A percentile compares a stretch with the other conserved stretches of the same genome.
These are phyloP conservation scores for Cylindroiulus punctatus DNA, from an alignment of 2,888 invertebrate genomes.

Conservation along the genomic window DNA sequence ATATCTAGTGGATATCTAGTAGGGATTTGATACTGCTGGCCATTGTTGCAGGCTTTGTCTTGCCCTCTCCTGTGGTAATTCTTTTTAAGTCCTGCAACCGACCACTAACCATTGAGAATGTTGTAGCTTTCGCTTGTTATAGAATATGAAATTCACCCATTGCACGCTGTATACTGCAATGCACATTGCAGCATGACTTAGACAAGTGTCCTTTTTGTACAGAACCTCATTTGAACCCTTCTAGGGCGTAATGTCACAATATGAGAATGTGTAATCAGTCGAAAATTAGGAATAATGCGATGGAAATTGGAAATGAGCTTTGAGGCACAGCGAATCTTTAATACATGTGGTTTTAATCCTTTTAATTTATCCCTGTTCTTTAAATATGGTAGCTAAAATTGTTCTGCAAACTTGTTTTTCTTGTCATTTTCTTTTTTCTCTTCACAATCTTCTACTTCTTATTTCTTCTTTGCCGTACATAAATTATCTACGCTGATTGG, in stretches of 20 bases:
- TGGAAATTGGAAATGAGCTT: conserved; percentile 38
- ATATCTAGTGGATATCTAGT: neutral
- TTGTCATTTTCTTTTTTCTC: neutral
- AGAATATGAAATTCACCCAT: neutral
- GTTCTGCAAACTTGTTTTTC: neutral
- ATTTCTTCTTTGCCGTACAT: conserved; percentile 39
- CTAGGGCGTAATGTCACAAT: neutral
- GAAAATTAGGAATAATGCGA: neutral
- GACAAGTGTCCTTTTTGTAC: conserved; percentile 45
- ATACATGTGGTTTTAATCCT: neutral
- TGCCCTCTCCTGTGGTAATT: neutral
- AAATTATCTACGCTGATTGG: conserved; percentile 2
- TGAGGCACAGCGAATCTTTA: neutral
- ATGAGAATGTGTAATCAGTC: neutral
- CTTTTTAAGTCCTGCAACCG: neutral
- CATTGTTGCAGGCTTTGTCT: neutral
- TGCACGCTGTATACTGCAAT: conserved; percentile 14
- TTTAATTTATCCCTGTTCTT: neutral
- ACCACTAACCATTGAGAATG: neutral
- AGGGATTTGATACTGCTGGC: neutral
- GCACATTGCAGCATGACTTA: conserved; percentile 35
- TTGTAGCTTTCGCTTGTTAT: neutral
- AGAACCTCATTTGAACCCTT: neutral
- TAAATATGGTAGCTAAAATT: neutral
- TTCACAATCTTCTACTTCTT: neutral